Evolutionary conservation across 2,797 vertebrate genomes (phyloP).

Genomic region (Brachymystax lenok): DNA sequence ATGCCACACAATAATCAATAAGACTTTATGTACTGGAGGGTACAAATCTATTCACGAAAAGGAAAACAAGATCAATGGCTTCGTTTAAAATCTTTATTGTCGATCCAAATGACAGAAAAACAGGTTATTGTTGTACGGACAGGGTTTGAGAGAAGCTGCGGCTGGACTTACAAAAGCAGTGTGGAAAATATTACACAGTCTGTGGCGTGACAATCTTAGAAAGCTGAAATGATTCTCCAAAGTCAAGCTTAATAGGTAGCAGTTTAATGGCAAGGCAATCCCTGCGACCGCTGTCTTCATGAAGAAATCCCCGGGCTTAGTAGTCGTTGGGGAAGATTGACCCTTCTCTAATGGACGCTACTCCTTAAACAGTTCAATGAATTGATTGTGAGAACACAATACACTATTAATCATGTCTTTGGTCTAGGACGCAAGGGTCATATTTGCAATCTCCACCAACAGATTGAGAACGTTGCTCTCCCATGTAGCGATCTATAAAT

Average conservation of each 20-base stretch:
- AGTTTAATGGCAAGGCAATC: not conserved
- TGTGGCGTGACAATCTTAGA: conserved; percentile 12
- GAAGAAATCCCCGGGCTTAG: not conserved
- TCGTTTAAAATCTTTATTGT: conserved; percentile 57
- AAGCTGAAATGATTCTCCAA: not conserved
- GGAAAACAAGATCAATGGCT: conserved; percentile 12
- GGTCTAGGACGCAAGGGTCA: conserved; percentile 16
- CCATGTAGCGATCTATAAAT: not conserved
- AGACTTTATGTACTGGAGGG: not conserved
- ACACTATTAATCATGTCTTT: conserved; percentile 30
- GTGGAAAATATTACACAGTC: conserved; percentile 26
- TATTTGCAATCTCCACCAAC: not conserved
- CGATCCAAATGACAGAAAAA: conserved; percentile 31
- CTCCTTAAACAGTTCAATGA: not conserved
- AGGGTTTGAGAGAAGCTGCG: conserved; percentile 38
- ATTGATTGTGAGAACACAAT: conserved; percentile 4
- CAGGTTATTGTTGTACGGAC: conserved; percentile 24
- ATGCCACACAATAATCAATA: not conserved
- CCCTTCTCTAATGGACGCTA: conserved; percentile 1
- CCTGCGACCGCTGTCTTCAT: not conserved
- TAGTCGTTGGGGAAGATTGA: not conserved
- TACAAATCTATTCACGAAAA: not conserved
- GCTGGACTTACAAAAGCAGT: conserved; percentile 38
- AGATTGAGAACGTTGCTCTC: not conserved
- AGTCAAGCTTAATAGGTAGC: not conserved